Base-by-base conservation (phyloP, 2,888 invertebrate genomes). In the Ophion ventricosus region DNA sequence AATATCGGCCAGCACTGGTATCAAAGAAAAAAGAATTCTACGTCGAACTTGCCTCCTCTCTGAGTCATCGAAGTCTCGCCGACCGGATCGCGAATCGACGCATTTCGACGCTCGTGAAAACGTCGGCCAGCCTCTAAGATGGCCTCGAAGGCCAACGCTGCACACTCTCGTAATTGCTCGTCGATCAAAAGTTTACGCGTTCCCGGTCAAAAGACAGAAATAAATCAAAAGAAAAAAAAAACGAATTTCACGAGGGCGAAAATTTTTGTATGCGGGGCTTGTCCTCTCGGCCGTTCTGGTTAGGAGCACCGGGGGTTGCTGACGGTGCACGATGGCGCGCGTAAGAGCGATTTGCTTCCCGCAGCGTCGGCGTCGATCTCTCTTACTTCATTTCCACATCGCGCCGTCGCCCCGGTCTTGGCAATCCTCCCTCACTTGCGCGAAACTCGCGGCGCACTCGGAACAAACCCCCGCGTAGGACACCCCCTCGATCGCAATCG, bases 351-450 rank as follows among this genome's bases (percentile, higher is more conserved):
- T 73, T 80, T 49, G 17, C 64, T 35, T 64, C 25, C 57, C 49
- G 64, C 29, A 64, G 83, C 75, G 83, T 81, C 83, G 83, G 83
- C 79, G 83, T 83, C 79, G 79, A 59, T 73, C 82, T 49, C 78
- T 54, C 73, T 69, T 54, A 20, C 25, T 54, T 66, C 25, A 25
- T 56, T 74, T 63, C 64, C 57, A 26, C 77, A 35, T 76, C 59
- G 61, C 66, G 78, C 84, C 84, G 83, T 76, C 85, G 82, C 80
- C 49, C 57, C 82, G 79, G 49, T 63, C 63, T 74, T 66, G 54
- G 14, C 43, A 43, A 66, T 63, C 79, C 83, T 86, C 70, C 87
- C 83, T 83, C 73, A 17, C 57, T 77, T 86, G 87, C 86, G 87
- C 87, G 67, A 67, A 54, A 25, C 49, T 70, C 63, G 49, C 85